Evolutionary conservation across 2,113 vertebrate species (phyloP).

Genomic region (Zosterops borbonicus): DNA sequence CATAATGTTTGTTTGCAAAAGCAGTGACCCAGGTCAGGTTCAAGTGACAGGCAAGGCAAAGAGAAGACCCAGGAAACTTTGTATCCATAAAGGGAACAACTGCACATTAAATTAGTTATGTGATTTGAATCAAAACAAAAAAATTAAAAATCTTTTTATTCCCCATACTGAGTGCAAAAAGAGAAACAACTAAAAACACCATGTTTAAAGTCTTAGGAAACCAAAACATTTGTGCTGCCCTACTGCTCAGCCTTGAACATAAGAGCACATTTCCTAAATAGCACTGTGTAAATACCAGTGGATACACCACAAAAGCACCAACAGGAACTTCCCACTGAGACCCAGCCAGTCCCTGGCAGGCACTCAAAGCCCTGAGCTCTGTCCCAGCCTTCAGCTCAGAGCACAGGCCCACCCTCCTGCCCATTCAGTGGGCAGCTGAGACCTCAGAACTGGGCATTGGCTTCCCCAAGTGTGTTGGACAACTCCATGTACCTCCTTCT

Average conservation of each 20-base stretch:
- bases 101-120: neutral
- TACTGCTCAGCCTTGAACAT: neutral
- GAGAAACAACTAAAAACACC: neutral
- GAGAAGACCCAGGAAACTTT: neutral
- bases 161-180: neutral
- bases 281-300: neutral
- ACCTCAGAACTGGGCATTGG: neutral
- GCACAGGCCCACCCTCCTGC: neutral
- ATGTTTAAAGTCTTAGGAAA: neutral
- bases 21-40: neutral
- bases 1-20: neutral
- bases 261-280: neutral
- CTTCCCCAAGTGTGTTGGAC: neutral
- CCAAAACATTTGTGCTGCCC: neutral
- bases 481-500: constrained; percentile 84
- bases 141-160: neutral
- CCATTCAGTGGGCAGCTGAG: neutral
- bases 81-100: neutral
- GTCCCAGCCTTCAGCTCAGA: neutral
- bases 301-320: neutral
- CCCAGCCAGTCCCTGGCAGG: neutral
- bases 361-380: neutral
- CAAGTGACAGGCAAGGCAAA: neutral
- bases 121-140: neutral
- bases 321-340: neutral